Evolutionary conservation across 2,797 vertebrate genomes (phyloP).

Genomic region (Psittacula derbiana): DNA sequence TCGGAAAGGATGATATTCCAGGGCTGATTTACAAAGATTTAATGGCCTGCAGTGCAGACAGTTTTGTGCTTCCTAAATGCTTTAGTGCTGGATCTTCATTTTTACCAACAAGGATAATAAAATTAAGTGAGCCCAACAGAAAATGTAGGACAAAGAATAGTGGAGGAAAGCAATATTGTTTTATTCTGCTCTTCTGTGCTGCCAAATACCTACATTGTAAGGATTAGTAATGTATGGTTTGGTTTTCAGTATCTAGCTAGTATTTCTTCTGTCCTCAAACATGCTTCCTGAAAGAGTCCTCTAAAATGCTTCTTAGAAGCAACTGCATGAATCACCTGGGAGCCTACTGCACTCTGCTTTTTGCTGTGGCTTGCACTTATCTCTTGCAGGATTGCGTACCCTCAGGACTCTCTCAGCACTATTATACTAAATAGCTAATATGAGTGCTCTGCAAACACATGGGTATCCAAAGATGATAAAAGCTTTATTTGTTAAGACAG

Average conservation of each 20-base stretch:
- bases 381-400: neutral
- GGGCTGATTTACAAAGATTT: constrained; percentile 22
- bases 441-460: neutral
- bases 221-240: neutral
- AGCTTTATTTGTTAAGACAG: neutral
- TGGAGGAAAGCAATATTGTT: neutral
- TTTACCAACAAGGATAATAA: constrained; percentile 24
- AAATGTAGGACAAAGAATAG: neutral
- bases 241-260: neutral
- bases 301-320: neutral
- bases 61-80: neutral
- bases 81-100: neutral
- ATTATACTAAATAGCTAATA: neutral
- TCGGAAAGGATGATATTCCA: constrained; percentile 2
- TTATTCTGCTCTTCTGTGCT: neutral
- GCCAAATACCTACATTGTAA: neutral
- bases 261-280: neutral
- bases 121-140: neutral
- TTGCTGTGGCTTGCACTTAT: neutral
- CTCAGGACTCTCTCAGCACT: neutral
- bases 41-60: neutral
- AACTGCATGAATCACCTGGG: neutral
- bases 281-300: neutral
- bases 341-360: neutral
- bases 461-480: neutral